These are phyloP conservation scores for Lampris megalopsis DNA, from an alignment of 2,113 vertebrate species.

Conservation along the genomic window DNA sequence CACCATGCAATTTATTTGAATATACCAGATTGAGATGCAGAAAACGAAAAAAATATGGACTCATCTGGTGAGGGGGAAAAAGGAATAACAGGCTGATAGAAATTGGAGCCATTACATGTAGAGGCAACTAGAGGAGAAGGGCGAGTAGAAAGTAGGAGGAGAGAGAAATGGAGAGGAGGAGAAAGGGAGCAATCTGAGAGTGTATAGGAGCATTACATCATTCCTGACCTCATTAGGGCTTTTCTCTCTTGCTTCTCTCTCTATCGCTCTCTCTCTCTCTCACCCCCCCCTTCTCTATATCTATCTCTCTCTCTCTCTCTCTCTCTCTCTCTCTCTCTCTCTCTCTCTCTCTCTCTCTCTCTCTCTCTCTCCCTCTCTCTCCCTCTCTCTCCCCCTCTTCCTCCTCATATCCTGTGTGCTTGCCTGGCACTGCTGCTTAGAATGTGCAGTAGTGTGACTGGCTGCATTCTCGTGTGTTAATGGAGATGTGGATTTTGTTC, in stretches of 20 bases:
- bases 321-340: conserved; percentile 46
- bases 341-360: conserved; percentile 33
- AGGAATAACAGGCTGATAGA: conserved; percentile 58
- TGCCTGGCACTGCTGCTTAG: not conserved
- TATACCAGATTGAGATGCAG: conserved; percentile 7
- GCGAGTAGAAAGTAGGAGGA: conserved; percentile 72
- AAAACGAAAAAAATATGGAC: conserved; percentile 16
- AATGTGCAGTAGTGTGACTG: conserved; percentile 8
- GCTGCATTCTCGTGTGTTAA: not conserved
- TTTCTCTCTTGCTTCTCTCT: conserved; percentile 43
- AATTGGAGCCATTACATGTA: conserved; percentile 71
- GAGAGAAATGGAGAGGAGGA: conserved; percentile 65
- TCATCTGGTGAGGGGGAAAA: conserved; percentile 18
- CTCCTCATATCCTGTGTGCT: conserved; percentile 47
- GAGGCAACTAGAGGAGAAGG: conserved; percentile 64
- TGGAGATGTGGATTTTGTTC: not conserved
- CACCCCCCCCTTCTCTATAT: conserved; percentile 23
- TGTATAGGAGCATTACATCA: conserved; percentile 81
- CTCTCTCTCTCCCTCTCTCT: not conserved
- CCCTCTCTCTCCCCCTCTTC: not conserved
- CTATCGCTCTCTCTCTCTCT: conserved; percentile 21
- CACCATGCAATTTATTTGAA: not conserved
- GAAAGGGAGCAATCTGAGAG: conserved; percentile 72
- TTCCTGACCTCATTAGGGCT: conserved; percentile 84
- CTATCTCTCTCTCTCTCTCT: conserved; percentile 20